Evolutionary conservation across 2,113 vertebrate genomes (phyloP).

Genomic region (Chelonoidis abingdonii): DNA sequence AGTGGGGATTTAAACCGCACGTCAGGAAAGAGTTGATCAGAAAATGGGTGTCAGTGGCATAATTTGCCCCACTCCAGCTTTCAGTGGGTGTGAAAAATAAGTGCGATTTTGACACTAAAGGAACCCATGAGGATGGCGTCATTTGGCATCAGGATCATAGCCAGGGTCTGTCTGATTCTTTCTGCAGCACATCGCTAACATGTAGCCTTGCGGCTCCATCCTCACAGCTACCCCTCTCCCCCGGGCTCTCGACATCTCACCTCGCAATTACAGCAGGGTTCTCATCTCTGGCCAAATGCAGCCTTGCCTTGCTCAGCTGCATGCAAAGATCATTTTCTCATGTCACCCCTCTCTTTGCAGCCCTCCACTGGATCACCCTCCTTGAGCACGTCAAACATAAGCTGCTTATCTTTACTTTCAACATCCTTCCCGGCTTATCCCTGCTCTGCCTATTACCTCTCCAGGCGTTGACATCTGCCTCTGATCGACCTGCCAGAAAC

Average conservation of each 20-base stretch:
- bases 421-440: neutral
- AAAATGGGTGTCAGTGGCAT: neutral
- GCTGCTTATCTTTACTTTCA: neutral
- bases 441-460: neutral
- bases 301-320: neutral
- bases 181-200: neutral
- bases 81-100: neutral
- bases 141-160: neutral
- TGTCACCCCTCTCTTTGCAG: neutral
- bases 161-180: neutral
- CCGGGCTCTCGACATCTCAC: neutral
- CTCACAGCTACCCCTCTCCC: neutral
- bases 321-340: neutral
- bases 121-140: neutral
- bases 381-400: neutral
- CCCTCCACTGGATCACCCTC: neutral
- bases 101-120: neutral
- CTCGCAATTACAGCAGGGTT: neutral
- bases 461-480: neutral
- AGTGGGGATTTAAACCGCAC: neutral
- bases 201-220: neutral
- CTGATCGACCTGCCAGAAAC: neutral
- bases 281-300: neutral
- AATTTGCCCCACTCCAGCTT: neutral
- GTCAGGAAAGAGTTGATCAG: neutral